Evolutionary conservation across 2,797 vertebrate species (phyloP), one percentile per base, ranked within the genome.

Genomic region (Saxicola maurus): DNA sequence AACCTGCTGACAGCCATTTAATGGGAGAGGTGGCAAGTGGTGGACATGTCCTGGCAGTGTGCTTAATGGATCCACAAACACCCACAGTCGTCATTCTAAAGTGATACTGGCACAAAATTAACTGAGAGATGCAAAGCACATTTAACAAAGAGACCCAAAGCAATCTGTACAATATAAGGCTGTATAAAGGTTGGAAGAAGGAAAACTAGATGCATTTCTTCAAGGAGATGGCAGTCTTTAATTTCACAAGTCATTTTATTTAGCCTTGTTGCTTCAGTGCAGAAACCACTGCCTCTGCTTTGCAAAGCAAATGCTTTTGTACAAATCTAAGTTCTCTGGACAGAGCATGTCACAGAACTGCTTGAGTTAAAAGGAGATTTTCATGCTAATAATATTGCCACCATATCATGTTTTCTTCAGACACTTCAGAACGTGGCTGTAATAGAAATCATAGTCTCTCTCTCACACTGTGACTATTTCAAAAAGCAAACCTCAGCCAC

Each of bases 81-180:
- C 84, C 48, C 87, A 82, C 38, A 92, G 94, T 55, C 91, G 1
- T 96, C 96, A 97, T 79, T 65, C 86, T 91, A 51, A 97, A 97
- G 94, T 71, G 92, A 95, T 93, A 92, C 89, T 97, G 97, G 95
- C 96, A 97, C 94, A 96, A 96, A 97, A 97, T 97, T 97, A 97
- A 97, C 96, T 91, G 85, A 87, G 93, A 92, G 75, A 96, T 83
- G 96, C 93, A 96, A 96, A 96, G 93, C 79, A 83, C 96, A 91
- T 97, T 97, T 97, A 94, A 86, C 81, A 89, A 80, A 91, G 90
- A 93, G 86, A 95, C 89, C 83, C 56, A 90, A 33, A 91, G 89
- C 91, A 94, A 95, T 88, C 88, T 83, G 71, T 88, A 95, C 90
- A 95, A 93, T 64, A 64, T 51, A 56, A 82, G 88, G 77, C 68